Base-by-base conservation (phyloP, 1,140 invertebrate genomes). In the Drosophila pruinosa region DNA sequence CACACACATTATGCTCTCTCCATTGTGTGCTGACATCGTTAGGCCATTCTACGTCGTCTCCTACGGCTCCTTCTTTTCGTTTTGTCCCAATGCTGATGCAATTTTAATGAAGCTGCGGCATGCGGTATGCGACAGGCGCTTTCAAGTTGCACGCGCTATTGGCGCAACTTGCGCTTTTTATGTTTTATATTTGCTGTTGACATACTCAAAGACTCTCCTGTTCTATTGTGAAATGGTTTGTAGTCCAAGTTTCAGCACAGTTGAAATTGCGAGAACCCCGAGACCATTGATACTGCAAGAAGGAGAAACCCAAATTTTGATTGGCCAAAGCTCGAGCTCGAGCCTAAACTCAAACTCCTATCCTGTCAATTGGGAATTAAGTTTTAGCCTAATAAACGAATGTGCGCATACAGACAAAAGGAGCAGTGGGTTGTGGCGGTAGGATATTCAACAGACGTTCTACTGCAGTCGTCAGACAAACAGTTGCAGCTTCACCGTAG, bases 71-170 rank as follows among this genome's bases (percentile, higher is more conserved):
- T 39, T 8, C 48, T 34, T 10, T 34, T 26, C 47, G 28, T 22
- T 56, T 62, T 59, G 54, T 47, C 47, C 24, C 65, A 65, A 61
- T 68, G 53, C 75, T 86, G 81, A 77, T 86, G 82, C 81, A 86
- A 86, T 88, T 86, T 86, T 86, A 86, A 86, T 86, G 82, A 88
- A 86, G 81, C 81, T 86, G 81, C 82, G 81, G 82, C 81, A 86
- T 85, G 81, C 73, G 81, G 81, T 80, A 48, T 83, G 79, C 79
- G 79, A 75, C 80, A 85, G 78, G 75, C 77, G 81, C 73, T 81
- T 85, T 85, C 77, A 64, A 86, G 82, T 77, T 88, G 78, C 81
- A 86, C 74, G 81, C 82, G 78, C 82, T 74, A 86, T 72, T 76
- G 77, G 65, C 78, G 78, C 65, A 86, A 86, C 80, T 86, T 86